These are phyloP conservation scores for Zoroaster sp. DNA, from an alignment of 53 echinoderm and acorn worm genomes.

Conservation along the genomic window DNA sequence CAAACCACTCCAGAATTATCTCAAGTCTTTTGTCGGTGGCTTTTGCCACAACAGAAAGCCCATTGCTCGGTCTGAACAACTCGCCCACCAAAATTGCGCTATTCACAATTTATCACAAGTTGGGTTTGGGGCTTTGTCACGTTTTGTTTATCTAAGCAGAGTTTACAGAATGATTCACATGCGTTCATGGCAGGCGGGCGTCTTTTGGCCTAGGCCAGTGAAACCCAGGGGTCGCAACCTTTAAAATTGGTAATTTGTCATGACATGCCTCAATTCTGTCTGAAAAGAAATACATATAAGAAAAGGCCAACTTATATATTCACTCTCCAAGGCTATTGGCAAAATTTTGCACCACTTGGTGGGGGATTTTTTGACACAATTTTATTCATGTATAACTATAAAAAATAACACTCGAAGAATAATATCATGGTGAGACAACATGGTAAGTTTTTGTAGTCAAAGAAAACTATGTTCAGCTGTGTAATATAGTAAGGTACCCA, in stretches of 20 bases:
- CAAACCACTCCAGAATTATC: conserved; percentile 24
- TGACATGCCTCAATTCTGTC: conserved; percentile 37
- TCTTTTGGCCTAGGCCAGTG: conserved; percentile 20
- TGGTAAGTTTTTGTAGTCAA: background rate
- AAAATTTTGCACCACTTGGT: background rate
- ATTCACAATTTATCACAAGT: conserved; percentile 54
- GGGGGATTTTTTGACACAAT: background rate
- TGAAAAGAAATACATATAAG: background rate
- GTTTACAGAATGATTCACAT: conserved; percentile 56
- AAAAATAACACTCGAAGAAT: background rate
- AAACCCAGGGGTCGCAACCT: conserved; percentile 43
- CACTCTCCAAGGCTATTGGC: background rate
- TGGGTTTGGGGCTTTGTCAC: conserved; percentile 44
- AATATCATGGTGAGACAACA: background rate
- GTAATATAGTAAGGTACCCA: background rate
- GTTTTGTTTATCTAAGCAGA: conserved; percentile 51
- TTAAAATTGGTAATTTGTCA: conserved; percentile 54
- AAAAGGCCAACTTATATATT: background rate
- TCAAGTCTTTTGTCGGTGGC: conserved; percentile 2
- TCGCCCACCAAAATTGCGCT: background rate
- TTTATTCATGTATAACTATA: background rate
- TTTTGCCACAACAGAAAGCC: conserved; percentile 16
- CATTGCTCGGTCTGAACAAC: background rate
- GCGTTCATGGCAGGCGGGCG: conserved; percentile 26
- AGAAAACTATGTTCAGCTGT: background rate